A percentile compares a stretch with the other conserved stretches of the same genome.
These are phyloP conservation scores for Trissonchulus sp. DNA, from an alignment of 2,888 invertebrate species.

Conservation along the genomic window DNA sequence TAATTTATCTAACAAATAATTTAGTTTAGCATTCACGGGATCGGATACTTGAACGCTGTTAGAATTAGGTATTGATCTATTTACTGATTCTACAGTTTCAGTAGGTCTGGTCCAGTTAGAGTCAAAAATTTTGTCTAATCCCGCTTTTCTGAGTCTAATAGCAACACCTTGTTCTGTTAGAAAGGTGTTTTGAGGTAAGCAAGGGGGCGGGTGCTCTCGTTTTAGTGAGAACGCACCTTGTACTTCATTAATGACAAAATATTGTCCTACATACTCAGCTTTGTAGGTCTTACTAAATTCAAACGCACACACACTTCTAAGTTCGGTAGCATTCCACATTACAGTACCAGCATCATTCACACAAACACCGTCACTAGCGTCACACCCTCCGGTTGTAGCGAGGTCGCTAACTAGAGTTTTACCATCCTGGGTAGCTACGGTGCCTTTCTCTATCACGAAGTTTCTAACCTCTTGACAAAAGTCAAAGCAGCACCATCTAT, in stretches of 20 bases:
- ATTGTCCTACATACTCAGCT: not conserved
- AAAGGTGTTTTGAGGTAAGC: not conserved
- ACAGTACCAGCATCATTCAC: not conserved
- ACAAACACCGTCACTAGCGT: constrained; percentile 3
- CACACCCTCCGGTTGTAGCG: not conserved
- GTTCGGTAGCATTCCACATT: not conserved
- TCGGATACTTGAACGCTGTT: too few species aligned
- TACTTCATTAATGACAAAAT: not conserved
- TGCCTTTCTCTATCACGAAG: not conserved
- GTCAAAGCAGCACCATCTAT: constrained; percentile 10
- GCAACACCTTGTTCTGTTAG: constrained; percentile 6
- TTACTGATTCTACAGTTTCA: too few species aligned
- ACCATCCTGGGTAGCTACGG: not conserved
- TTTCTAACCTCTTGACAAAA: not conserved
- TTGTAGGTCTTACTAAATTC: not conserved
- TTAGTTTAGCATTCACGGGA: too few species aligned
- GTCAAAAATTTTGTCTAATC: too few species aligned
- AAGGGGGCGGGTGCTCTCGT: not conserved
- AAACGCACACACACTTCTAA: not conserved
- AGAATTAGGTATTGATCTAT: too few species aligned
- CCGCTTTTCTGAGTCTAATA: too few species aligned
- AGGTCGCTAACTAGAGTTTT: not conserved
- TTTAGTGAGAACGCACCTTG: not conserved
- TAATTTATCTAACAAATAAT: too few species aligned
- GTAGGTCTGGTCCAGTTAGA: too few species aligned